Percentiles rank a stretch among this genome's conserved stretches.
These are phyloP conservation scores for Fragum fragum DNA, from an alignment of 2,888 invertebrate species.

Conservation along the genomic window DNA sequence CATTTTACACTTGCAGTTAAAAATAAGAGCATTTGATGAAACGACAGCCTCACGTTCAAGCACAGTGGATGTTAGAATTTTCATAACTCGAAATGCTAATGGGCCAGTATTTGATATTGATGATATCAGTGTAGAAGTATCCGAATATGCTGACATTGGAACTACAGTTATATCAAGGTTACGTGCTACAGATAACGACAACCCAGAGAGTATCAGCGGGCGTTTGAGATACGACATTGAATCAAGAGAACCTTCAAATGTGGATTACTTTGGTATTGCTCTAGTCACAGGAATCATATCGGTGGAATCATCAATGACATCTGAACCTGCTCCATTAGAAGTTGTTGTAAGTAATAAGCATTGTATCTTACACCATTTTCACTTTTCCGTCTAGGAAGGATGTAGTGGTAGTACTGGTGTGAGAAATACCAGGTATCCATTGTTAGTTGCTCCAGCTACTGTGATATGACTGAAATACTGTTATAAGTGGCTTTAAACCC, in stretches of 20 bases:
- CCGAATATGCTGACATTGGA: slow-evolving; percentile 64
- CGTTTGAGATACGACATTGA: slow-evolving; percentile 59
- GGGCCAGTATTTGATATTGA: slow-evolving; percentile 68
- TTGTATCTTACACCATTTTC: too few species aligned
- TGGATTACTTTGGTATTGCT: slow-evolving; percentile 70
- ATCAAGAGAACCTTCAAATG: slow-evolving; percentile 23
- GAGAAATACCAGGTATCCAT: too few species aligned
- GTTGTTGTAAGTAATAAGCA: slow-evolving; percentile 12
- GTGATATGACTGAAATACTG: too few species aligned
- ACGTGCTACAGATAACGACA: slow-evolving; percentile 70
- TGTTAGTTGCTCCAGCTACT: too few species aligned
- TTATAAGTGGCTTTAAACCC: too few species aligned
- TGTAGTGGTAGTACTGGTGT: too few species aligned
- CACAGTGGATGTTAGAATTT: slow-evolving; percentile 66
- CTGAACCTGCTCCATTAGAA: slow-evolving; percentile 20
- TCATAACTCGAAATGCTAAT: slow-evolving; percentile 70
- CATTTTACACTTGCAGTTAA: slow-evolving; percentile 26
- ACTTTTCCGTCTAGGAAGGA: too few species aligned
- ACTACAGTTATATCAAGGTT: slow-evolving; percentile 17
- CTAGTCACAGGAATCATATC: slow-evolving; percentile 69
- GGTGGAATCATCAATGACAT: slow-evolving; percentile 50
- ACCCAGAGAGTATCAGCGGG: slow-evolving; percentile 56
- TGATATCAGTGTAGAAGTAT: slow-evolving; percentile 59
- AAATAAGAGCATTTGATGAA: slow-evolving; percentile 71
- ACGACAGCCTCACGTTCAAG: slow-evolving; percentile 55